Base-by-base conservation (phyloP, 2,888 invertebrate genomes). In the Catocala fraxini region DNA sequence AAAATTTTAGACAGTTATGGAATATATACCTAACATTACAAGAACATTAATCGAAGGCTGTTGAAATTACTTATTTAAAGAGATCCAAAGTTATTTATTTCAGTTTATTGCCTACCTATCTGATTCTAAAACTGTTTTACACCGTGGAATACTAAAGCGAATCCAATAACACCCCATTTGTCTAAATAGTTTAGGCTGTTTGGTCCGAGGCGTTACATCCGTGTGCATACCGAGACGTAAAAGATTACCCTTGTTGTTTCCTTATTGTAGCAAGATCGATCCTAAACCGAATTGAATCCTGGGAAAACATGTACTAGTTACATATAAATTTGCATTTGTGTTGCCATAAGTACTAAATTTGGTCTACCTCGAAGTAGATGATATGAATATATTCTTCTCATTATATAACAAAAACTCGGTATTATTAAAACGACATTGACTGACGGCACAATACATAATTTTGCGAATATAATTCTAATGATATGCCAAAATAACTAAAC, bases 91-190 rank as follows among this genome's bases (percentile, higher is more conserved):
- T 57, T 46, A 58, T 52, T 47, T 49, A 57, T 46, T 68, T 52
- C 13, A 41, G 51, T 63, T 62, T 48, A 55, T 51, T 59, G 39
- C 61, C 12, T n/a, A 51, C 42, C 47, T 63, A 67, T 64, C 62
- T 60, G 58, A 56, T 64, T 62, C 59, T 48, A 34, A 47, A 62
- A 43, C 42, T 33, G 39, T 59, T 56, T 12, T 45, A 46, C 42
- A 51, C 49, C 61, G 47, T 41, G 56, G 46, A 55, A 65, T 58
- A 51, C 54, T 52, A 53, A 65, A 60, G 59, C 12, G 34, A 70
- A 71, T 70, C 56, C 70, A 54, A 70, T 72, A 69, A 59, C 41
- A 55, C 47, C 57, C 51, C 49, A 75, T 74, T 74, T 67, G 51
- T 67, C 56, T 65, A 56, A 67, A 70, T 62, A 62, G 67, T 64